phyloP scores from a whole-genome alignment of 2,113 vertebrate species.

The Lycaon pictus region DNA sequence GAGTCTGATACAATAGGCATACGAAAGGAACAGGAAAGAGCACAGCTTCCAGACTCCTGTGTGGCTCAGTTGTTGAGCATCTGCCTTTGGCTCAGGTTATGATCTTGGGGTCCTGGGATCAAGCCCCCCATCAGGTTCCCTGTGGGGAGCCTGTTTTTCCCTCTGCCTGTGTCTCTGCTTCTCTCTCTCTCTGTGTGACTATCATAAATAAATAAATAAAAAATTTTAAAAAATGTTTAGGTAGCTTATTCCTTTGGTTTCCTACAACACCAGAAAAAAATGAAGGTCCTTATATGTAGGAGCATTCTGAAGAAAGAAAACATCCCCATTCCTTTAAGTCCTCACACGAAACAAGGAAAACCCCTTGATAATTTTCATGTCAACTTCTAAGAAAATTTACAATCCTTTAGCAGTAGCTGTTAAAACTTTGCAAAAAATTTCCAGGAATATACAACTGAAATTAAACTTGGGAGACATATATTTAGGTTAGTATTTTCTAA shows the following conservation, averaged over 20 bases:
- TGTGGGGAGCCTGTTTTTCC: no score
- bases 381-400: not conserved
- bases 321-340: not conserved
- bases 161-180: no score
- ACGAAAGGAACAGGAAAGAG: not conserved
- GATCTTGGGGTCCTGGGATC: no score
- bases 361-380: not conserved
- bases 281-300: not conserved
- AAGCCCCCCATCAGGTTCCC: no score
- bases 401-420: not conserved
- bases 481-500: not conserved
- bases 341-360: not conserved
- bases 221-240: not conserved
- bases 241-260: not conserved
- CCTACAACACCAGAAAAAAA: not conserved
- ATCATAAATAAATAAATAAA: not conserved
- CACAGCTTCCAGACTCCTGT: not conserved
- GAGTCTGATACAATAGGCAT: not conserved
- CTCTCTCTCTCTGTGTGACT: no score
- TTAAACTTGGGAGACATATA: not conserved
- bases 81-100: no score
- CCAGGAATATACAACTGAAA: not conserved
- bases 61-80: no score
- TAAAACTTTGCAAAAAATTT: conserved; percentile 2
- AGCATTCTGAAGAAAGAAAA: not conserved